Base-by-base conservation (phyloP, 1,140 invertebrate genomes). In the Orchesella cincta region DNA sequence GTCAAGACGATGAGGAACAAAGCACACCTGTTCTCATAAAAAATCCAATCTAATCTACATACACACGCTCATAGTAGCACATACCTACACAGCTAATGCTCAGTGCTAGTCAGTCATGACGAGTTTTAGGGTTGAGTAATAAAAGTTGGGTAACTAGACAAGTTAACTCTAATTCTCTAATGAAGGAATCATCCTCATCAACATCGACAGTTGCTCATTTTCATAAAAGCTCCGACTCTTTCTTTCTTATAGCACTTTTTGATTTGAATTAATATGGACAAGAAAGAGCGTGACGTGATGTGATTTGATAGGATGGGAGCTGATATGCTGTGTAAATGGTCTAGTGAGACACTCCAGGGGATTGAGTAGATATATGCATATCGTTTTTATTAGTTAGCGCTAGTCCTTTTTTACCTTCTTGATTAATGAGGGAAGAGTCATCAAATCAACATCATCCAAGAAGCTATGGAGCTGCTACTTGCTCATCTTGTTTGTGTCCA, bases 381-480 rank as follows among this genome's bases (percentile, higher is more conserved):
- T 18, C 39, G 5, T 46, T 18, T 18, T 18, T 18, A 46, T 18
- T 46, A n/a, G n/a, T 5, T 62, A 14, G 54, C 23, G 54, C 26
- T 31, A 31, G 31, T 67, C 26, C 26, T 67, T n/a, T 67, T 67
- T 31, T 67, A 8, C 26, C 31, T 67, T n/a, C 62, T 29, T 31
- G 62, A 67, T 67, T 67, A 67, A 67, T 67, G 62, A 67, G 62
- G 33, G 62, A 33, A 67, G 62, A 67, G 23, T 67, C 62, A 67
- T 67, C 62, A 67, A 46, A 5, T 62, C 16, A 26, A 23, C 62
- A 31, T 18, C 62, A 31, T 31, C 2, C 8, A 33, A 67, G 62
- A 67, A 18, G 26, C 26, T 29, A 18, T 8, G 23, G 31, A 67
- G 31, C 29, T 12, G 33, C 26, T 57, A n/a, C 39, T 18, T 12